A percentile compares a stretch with the other conserved stretches of the same genome.
These are phyloP conservation scores for Sturmia bella DNA, from an alignment of 2,888 invertebrate genomes.

Conservation along the genomic window DNA sequence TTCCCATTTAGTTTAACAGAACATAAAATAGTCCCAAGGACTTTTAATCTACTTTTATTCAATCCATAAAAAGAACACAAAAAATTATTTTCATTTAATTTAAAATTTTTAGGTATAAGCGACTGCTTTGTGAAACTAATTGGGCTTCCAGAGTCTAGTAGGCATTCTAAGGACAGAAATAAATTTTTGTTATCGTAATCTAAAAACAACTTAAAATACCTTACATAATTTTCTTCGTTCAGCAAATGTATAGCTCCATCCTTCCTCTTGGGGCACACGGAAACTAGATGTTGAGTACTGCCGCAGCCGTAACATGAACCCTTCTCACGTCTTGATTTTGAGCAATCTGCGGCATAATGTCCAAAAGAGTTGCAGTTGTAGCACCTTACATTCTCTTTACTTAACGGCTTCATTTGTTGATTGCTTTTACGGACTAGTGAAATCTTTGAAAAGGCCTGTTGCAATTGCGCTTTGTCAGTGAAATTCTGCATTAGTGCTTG, in stretches of 20 bases:
- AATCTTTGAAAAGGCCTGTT: constrained; percentile 4
- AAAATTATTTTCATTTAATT: background rate
- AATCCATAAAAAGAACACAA: constrained; percentile 1
- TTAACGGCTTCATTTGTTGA: background rate
- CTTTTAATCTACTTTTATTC: constrained; percentile 11
- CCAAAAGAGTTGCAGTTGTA: too few species aligned
- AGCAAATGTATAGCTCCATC: too few species aligned
- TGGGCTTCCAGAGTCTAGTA: constrained; percentile 20
- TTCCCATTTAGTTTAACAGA: background rate
- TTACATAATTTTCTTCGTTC: constrained; percentile 15
- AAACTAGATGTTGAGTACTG: too few species aligned
- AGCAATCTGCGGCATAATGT: too few species aligned
- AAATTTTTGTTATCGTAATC: background rate
- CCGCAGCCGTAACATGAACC: too few species aligned
- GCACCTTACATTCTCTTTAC: too few species aligned
- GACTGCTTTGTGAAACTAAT: constrained; percentile 6
- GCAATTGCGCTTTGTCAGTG: constrained; percentile 8
- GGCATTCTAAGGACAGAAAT: constrained; percentile 9
- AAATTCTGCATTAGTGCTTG: constrained; percentile 39
- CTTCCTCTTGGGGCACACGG: too few species aligned
- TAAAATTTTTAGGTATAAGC: background rate
- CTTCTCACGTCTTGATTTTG: too few species aligned
- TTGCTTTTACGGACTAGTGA: background rate
- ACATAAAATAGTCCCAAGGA: constrained; percentile 10
- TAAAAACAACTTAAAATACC: background rate